A percentile compares a stretch with the other conserved stretches of the same genome.
Conservation (phyloP, 1,140 invertebrate species). For the Acyrthosiphon pisum region DNA sequence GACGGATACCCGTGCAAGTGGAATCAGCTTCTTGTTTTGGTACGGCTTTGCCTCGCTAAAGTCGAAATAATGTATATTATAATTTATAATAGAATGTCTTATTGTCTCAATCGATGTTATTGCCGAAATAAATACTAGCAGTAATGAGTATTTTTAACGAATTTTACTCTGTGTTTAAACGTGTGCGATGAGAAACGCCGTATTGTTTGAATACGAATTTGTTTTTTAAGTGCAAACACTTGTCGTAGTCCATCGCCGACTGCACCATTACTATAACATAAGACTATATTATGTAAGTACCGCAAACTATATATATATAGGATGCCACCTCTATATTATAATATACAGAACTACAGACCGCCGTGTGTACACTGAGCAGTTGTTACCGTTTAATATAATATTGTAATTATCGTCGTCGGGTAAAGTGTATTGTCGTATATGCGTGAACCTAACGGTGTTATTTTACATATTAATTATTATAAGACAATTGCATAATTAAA, state of each 20-base stretch:
- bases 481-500: not conserved
- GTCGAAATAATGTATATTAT: not conserved
- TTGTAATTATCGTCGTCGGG: constrained; percentile 37
- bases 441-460: not conserved
- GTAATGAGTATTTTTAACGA: not conserved
- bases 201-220: not conserved
- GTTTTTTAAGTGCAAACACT: constrained; percentile 41
- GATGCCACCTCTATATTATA: not conserved
- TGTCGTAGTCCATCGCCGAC: not conserved
- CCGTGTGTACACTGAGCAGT: not conserved
- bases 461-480: constrained; percentile 30
- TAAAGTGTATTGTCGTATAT: constrained; percentile 9
- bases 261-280: not conserved
- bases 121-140: not conserved
- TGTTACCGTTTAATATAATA: constrained; percentile 7
- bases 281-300: not conserved
- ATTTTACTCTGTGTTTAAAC: not conserved
- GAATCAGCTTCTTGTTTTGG: not conserved
- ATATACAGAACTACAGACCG: not conserved
- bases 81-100: not conserved
- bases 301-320: not conserved
- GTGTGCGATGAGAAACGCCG: not conserved
- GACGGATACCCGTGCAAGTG: not conserved
- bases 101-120: not conserved
- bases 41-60: not conserved